Evolutionary conservation across 64 coral and sea anemone genomes (phyloP), one percentile per base, ranked within the genome.

Genomic region (Stylophora pistillata): DNA sequence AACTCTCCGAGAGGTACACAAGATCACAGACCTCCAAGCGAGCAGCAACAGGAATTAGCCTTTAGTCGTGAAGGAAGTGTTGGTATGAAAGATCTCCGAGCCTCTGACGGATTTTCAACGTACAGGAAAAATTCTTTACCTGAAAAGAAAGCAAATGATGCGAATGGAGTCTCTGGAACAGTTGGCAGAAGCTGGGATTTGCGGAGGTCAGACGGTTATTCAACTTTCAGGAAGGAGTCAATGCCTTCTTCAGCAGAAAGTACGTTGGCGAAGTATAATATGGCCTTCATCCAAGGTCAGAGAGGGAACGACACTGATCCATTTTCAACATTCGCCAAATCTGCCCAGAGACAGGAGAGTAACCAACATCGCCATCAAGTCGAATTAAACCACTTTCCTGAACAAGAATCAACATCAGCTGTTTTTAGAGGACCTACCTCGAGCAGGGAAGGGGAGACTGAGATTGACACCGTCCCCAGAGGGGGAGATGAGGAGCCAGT

Each of bases 41-140:
- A 33, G 41, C 30, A 66, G 18, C 16, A 21, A 33, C 41, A 78
- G 20, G 54, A 78, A 26, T 56, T 78, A 56, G 59, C 61, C 4
- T 64, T 15, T 64, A 10, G 37, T 66, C 58, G 65, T 66, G 79
- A 32, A 32, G 65, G 16, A 33, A 34, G 58, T n/a, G 61, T 69
- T 52, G 4, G 16, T 29, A 23, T 20, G 12, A 56, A 77, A 58
- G 77, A 79, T 69, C 32, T 83, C 10, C 18, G 61, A 28, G 6
- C 47, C 3, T 83, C 80, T 66, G 80, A 83, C 53, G 60, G 80
- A 66, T 83, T 83, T 26, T 69, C 80, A 53, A 83, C 80, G 10
- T 83, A 53, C 21, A 83, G 80, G 30, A 83, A 83, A 54, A 62
- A 37, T 9, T 20, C 33, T 10, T 4, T 31, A 3, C 21, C 62